phyloP scores from a whole-genome alignment of 2,888 invertebrate genomes.

The Imbricaverruca yamaguchii region DNA sequence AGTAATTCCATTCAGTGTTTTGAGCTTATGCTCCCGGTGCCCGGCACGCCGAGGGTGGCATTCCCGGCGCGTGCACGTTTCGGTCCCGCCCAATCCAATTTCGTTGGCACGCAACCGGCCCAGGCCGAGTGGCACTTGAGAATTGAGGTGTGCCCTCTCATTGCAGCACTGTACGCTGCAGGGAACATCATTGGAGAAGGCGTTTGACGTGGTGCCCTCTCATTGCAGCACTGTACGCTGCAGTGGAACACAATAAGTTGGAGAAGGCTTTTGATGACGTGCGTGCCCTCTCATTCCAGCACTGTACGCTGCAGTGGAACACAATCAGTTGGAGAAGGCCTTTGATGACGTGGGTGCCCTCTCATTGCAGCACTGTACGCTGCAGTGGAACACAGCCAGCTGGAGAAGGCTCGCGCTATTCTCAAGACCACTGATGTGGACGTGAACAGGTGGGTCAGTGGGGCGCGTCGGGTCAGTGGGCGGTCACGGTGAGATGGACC shows the following conservation, averaged over 20 bases:
- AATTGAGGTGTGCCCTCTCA: too few relatives aligned
- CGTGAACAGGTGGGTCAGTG: slow-evolving; percentile 71
- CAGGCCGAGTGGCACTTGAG: too few relatives aligned
- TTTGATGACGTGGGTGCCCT: slow-evolving; percentile 40
- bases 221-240: slow-evolving; percentile 68
- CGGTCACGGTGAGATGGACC: too few relatives aligned
- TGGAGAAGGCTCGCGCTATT: slow-evolving; percentile 84
- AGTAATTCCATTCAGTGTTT: too few relatives aligned
- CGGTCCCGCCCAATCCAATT: too few relatives aligned
- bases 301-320: slow-evolving; percentile 89
- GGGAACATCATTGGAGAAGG: too few relatives aligned
- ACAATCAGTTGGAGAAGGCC: slow-evolving; percentile 87
- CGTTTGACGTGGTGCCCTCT: neutral
- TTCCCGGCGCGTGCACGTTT: too few relatives aligned
- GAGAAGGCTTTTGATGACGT: slow-evolving; percentile 62
- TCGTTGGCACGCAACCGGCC: too few relatives aligned
- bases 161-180: too few relatives aligned
- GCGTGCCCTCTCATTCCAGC: slow-evolving; percentile 45
- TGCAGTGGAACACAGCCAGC: slow-evolving; percentile 90
- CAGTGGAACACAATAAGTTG: slow-evolving; percentile 90
- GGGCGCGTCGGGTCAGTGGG: too few relatives aligned
- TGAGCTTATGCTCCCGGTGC: too few relatives aligned
- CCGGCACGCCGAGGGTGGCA: too few relatives aligned
- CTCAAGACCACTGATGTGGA: slow-evolving; percentile 86
- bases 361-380: slow-evolving; percentile 64